These are phyloP conservation scores for Actinemys pallida DNA, from an alignment of 2,113 vertebrate genomes.

Conservation along the genomic window DNA sequence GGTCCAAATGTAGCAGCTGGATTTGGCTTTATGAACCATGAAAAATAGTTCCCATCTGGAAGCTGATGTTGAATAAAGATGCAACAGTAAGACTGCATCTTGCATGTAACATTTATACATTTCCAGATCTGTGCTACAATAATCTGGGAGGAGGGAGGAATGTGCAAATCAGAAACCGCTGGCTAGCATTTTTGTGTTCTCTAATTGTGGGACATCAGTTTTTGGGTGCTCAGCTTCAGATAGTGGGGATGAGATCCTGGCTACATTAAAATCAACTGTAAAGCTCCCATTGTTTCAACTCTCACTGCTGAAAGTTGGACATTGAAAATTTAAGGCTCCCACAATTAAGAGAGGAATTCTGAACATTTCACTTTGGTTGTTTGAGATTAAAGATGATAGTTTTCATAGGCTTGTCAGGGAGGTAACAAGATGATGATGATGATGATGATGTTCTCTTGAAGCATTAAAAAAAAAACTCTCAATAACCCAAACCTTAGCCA, in stretches of 20 bases:
- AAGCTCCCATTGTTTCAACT: background rate
- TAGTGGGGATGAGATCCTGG: background rate
- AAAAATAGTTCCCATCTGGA: slow-evolving; percentile 90
- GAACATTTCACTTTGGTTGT: background rate
- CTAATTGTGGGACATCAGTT: slow-evolving; percentile 26
- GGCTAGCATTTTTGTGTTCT: slow-evolving; percentile 44
- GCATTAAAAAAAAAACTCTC: background rate
- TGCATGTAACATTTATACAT: slow-evolving; percentile 78
- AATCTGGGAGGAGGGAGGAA: slow-evolving; percentile 35
- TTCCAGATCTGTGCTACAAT: slow-evolving; percentile 59
- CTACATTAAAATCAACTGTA: background rate
- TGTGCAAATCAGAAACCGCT: slow-evolving; percentile 58
- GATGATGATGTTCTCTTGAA: background rate
- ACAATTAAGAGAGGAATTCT: background rate
- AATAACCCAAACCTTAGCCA: background rate
- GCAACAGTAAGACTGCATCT: slow-evolving; percentile 83
- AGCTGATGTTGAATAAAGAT: slow-evolving; percentile 87
- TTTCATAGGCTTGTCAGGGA: background rate
- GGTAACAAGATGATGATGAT: background rate
- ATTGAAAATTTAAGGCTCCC: background rate
- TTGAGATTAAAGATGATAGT: background rate
- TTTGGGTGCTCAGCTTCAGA: background rate
- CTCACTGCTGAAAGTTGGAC: background rate
- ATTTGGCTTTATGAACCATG: slow-evolving; percentile 90
- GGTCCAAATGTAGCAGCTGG: slow-evolving; percentile 88